Percentiles rank a stretch among this genome's conserved stretches.
phyloP scores from a whole-genome alignment of 2,113 vertebrate species.

The Corythoichthys haematopterus region DNA sequence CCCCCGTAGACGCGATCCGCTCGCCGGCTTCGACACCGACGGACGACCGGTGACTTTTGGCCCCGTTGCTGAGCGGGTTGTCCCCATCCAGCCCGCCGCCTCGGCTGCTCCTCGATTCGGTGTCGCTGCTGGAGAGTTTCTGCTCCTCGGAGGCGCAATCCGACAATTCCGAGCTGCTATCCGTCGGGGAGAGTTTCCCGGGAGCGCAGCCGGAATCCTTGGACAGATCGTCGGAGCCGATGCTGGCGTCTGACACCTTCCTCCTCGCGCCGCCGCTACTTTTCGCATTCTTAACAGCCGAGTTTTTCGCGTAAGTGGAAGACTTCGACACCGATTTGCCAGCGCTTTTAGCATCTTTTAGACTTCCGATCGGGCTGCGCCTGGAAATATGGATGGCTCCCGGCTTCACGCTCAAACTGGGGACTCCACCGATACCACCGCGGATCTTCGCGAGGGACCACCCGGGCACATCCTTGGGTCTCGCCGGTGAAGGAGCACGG shows the following conservation, averaged over 20 bases:
- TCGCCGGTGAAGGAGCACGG: conserved; percentile 85
- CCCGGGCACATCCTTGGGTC: conserved; percentile 84
- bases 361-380: conserved; percentile 64
- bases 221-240: conserved; percentile 68
- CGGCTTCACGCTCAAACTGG: conserved; percentile 73
- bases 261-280: conserved; percentile 44
- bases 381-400: conserved; percentile 74
- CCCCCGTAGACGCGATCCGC: conserved; percentile 73
- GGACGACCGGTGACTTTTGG: conserved; percentile 57
- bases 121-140: conserved; percentile 78
- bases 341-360: conserved; percentile 53
- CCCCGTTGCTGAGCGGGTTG: conserved; percentile 42
- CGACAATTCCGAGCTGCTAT: conserved; percentile 91
- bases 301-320: conserved; percentile 40
- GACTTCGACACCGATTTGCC: conserved; percentile 49
- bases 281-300: conserved; percentile 50
- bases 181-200: conserved; percentile 78
- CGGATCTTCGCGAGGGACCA: conserved; percentile 85
- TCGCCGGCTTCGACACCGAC: conserved; percentile 58
- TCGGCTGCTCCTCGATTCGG: conserved; percentile 74
- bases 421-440: conserved; percentile 69
- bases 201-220: conserved; percentile 72
- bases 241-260: conserved; percentile 72
- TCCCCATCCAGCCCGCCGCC: conserved; percentile 57
- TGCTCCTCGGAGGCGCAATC: conserved; percentile 89